A percentile compares a stretch with the other conserved stretches of the same genome.
Conservation (phyloP, 2,888 invertebrate species). For the Himalopsyche kuldschensis region DNA sequence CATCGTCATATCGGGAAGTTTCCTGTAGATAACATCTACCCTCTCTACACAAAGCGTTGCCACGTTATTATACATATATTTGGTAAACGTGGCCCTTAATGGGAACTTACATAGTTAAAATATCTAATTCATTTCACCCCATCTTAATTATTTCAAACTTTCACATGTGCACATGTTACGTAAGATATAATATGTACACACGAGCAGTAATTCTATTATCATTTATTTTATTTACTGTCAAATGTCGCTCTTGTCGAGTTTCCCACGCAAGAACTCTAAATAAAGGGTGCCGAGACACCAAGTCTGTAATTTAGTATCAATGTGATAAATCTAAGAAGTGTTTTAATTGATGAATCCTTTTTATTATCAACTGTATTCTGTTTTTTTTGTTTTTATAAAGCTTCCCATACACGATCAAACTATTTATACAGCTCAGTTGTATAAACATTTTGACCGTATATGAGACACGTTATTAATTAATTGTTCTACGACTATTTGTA, state of each 20-base stretch:
- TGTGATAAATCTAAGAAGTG: not conserved
- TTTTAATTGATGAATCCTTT: not conserved
- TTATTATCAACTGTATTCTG: not conserved
- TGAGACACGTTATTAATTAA: too few species aligned
- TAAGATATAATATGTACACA: not conserved
- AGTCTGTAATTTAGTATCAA: not conserved
- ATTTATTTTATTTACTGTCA: not conserved
- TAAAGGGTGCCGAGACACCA: not conserved
- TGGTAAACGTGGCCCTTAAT: too few species aligned
- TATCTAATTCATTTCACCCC: not conserved
- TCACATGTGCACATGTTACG: not conserved
- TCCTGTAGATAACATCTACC: too few species aligned
- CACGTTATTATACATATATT: too few species aligned
- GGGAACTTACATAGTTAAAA: not conserved
- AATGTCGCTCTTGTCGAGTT: not conserved
- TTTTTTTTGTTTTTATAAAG: not conserved
- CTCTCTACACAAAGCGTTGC: too few species aligned
- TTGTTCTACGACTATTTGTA: too few species aligned
- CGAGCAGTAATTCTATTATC: not conserved
- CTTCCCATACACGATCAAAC: not conserved
- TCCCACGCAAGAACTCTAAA: not conserved
- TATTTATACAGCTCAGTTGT: too few species aligned
- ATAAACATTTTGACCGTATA: too few species aligned
- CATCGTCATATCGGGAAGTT: too few species aligned
- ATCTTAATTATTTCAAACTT: not conserved